Percentiles rank a stretch among this genome's conserved stretches.
Conservation (phyloP, 2,113 vertebrate genomes). For the Danionella cerebrum region DNA sequence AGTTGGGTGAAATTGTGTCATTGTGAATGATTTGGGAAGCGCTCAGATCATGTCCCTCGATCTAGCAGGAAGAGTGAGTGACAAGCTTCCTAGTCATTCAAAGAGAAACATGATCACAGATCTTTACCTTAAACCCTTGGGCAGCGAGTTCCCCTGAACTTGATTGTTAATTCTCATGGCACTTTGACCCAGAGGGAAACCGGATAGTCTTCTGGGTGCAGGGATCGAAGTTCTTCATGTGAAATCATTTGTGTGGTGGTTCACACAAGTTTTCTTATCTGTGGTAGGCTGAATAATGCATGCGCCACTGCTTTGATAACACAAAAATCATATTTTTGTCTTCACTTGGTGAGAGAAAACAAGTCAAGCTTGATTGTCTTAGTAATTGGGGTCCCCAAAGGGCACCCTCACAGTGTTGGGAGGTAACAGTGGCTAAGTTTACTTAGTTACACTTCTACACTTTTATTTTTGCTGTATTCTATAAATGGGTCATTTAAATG, state of each 20-base stretch:
- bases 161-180: conserved; percentile 67
- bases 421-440: too few species aligned
- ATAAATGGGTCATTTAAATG: too few species aligned
- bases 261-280: conserved; percentile 33
- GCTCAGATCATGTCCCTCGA: background rate
- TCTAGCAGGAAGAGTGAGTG: conserved; percentile 55
- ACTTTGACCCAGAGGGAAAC: conserved; percentile 70
- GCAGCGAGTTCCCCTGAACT: conserved; percentile 62
- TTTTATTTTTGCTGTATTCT: too few species aligned
- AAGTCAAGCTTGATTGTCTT: too few species aligned
- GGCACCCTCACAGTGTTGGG: too few species aligned
- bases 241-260: conserved; percentile 26
- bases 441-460: too few species aligned
- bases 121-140: conserved; percentile 62
- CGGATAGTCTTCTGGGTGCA: conserved; percentile 51
- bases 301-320: conserved; percentile 16
- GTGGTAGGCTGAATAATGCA: conserved; percentile 8
- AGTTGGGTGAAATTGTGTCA: background rate
- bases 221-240: conserved; percentile 33
- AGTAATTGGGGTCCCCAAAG: too few species aligned
- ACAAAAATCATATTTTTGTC: conserved; percentile 1
- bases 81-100: conserved; percentile 64
- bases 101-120: conserved; percentile 62
- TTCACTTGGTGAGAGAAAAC: background rate
- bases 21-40: background rate